Evolutionary conservation across 2,113 vertebrate genomes (phyloP), one percentile per base, ranked within the genome.

Genomic region (Dicerorhinus sumatrensis): DNA sequence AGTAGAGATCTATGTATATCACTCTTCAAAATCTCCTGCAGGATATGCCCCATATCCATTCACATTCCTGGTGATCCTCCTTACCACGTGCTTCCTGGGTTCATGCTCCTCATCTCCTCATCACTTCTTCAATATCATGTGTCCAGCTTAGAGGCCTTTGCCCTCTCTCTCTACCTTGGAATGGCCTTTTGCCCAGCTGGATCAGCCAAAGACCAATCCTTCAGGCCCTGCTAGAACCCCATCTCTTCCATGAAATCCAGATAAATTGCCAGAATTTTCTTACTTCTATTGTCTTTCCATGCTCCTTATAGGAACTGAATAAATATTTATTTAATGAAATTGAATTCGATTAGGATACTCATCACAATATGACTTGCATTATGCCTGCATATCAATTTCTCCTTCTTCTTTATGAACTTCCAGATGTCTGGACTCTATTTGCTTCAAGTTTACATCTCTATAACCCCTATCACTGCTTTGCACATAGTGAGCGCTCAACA

Each of bases 261-360:
- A 36, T 60, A 70, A 46, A 60, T 21, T 72, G 4, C n/a, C 65
- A 60, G 31, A 70, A 46, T 76, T 60, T 73, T 67, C 60, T 88
- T 60, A 72, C 5, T 31, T 51, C 51, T 23, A 14, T 36, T 90
- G 9, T 75, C 70, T 94, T 79, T 77, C 31, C 3, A 11, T 31
- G 14, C 25, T 95, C 67, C 31, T 82, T 69, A 10, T 60, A 80
- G 27, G 21, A 62, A 83, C 17, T 12, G 36, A 81, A 62, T 39
- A 96, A 91, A 91, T 87, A 65, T 82, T 73, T 94, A 16, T 69
- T 77, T 33, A 76, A 79, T 60, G 10, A 82, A 73, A 81, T 10
- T 39, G 31, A 80, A 36, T 39, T 94, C 27, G n/a, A 54, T 73
- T 85, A 58, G 16, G 29, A 46, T 76, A 39, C 17, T n/a, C 11